Evolutionary conservation across 2,888 invertebrate genomes (phyloP), one percentile per base, ranked within the genome.

Genomic region (Apoderus coryli): DNA sequence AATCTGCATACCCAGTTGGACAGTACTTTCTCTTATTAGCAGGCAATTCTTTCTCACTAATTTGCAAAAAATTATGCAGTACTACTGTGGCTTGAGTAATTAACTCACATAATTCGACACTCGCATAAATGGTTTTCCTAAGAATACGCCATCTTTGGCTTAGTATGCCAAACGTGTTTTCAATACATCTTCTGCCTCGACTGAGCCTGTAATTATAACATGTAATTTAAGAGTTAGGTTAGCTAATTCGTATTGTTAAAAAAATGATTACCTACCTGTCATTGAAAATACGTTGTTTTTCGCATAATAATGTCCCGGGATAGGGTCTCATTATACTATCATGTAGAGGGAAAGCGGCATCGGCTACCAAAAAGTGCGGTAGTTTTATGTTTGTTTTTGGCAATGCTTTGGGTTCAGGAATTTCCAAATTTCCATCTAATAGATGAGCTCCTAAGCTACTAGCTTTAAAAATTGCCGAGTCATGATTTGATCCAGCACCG

Each of bases 401-500:
- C 16, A 40, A 27, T 23, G 10, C 14, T 25, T 34, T 34, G 6
- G 16, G 24, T 14, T 22, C 12, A 12, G 32, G 35, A 24, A 36
- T 27, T 7, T 30, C 22, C 10, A 38, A 16, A n/a, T 29, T 5
- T 4, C 25, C 25, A 16, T 28, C 15, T 11, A 37, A 12, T 10
- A 41, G 16, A 14, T 29, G 29, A 10, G 10, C 11, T 10, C 32
- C 38, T 27, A 38, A 32, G 12, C 30, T 24, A 27, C 29, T 29
- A 4, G 22, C n/a, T 27, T 25, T 27, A 29, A 47, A 43, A 12
- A 47, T 33, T 9, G 42, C 41, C 5, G 45, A 44, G 37, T 52
- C 49, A 38, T 46, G 46, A 36, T 43, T 40, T 29, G 41, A 41
- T 5, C 49, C 49, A 37, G 42, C 44, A 26, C 39, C 39, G 14